Conservation (phyloP, 2,888 invertebrate species). For the Cyclophora punctaria region DNA sequence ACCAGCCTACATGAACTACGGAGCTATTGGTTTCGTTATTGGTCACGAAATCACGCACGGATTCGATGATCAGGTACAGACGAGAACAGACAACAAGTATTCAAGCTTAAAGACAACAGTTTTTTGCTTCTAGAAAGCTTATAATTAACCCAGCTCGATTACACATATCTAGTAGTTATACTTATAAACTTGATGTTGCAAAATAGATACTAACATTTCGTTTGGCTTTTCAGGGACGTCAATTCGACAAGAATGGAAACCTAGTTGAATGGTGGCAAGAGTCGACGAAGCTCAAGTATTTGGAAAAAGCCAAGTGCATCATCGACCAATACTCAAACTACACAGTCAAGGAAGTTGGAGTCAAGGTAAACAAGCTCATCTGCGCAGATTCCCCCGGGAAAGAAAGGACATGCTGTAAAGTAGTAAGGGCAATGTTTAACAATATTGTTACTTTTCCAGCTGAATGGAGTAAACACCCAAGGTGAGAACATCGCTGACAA, state of each 20-base stretch:
- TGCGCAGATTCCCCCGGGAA: background rate
- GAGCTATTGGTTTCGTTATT: conserved; percentile 92
- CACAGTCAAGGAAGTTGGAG: conserved; percentile 82
- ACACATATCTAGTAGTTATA: no score
- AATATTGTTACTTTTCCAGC: conserved; percentile 56
- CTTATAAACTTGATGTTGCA: no score
- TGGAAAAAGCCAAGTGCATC: conserved; percentile 90
- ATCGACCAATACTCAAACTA: conserved; percentile 96
- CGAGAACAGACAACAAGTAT: no score
- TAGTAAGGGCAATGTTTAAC: background rate
- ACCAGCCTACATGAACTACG: conserved; percentile 94
- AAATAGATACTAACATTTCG: background rate
- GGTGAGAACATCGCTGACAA: conserved; percentile 97
- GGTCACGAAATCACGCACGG: conserved; percentile 95
- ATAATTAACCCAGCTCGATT: no score
- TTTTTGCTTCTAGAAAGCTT: no score
- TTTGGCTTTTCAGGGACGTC: conserved; percentile 78
- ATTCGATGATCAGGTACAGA: conserved; percentile 83
- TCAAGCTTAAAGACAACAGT: no score
- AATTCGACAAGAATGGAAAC: conserved; percentile 94
- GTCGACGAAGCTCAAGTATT: conserved; percentile 86
- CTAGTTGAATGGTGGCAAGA: conserved; percentile 95
- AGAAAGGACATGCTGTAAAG: background rate
- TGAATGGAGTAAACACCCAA: conserved; percentile 94
- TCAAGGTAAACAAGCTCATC: conserved; percentile 74